Base-by-base conservation (phyloP, 2,113 vertebrate species). In the Lophochroa leadbeateri region DNA sequence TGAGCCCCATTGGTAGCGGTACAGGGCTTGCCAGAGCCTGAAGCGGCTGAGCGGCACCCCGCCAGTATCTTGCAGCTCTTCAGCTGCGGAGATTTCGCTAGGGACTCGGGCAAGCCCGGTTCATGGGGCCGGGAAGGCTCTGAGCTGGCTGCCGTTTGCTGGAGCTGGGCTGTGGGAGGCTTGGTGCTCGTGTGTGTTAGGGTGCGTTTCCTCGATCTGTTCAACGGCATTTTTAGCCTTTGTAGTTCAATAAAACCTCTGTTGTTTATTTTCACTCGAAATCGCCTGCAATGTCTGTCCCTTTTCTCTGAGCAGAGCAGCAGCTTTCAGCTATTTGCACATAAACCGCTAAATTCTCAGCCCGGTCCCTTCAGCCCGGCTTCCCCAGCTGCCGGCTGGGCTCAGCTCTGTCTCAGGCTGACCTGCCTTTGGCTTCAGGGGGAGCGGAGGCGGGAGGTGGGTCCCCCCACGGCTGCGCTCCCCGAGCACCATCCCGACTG, bases 261-360 rank as follows among this genome's bases (percentile, higher is more conserved):
- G 18, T n/a, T 76, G 81, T 77, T 96, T 92, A 39, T 70, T 53
- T 88, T 86, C 75, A 77, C 46, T 95, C 27, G 71, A 93, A 85
- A 83, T 86, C 18, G 60, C 64, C 35, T 69, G 46, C 63, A 2
- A 58, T 24, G 11, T 10, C 72, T 75, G 49, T 53, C 8, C 20
- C 24, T 64, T 74, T 60, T 74, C 49, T 11, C 31, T 21, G 27
- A 14, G 64, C n/a, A 41, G 58, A 61, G 24, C 27, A 35, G 7
- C 82, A 82, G 50, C 55, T 27, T 52, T 70, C 46, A 13, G 49
- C 44, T 49, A 84, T 44, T 90, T 76, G 82, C 78, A 75, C 35
- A 79, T 68, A 70, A 79, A 83, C 47, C 61, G 52, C 7, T 43
- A 44, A 79, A 83, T 29, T 55, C 53, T 17, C n/a, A 43, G 19